phyloP scores from a whole-genome alignment of 1,140 invertebrate genomes.

The Alviniconcha marisindica region DNA sequence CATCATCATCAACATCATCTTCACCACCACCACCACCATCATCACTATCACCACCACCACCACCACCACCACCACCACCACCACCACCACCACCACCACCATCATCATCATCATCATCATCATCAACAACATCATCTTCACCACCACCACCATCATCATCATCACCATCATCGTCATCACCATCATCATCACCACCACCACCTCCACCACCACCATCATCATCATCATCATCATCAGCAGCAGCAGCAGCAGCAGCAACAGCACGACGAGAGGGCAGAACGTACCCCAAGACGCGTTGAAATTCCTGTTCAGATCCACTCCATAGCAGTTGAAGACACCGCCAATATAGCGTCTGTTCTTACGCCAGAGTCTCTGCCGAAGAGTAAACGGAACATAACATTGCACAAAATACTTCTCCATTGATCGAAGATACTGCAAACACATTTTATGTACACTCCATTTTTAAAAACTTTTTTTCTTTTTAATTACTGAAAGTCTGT shows the following conservation, averaged over 20 bases:
- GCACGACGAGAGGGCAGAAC: neutral
- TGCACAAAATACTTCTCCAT: no score
- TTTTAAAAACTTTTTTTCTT: no score
- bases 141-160: neutral
- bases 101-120: conserved; percentile 22
- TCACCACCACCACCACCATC: conserved; percentile 19
- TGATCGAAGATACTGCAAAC: no score
- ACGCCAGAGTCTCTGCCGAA: conserved; percentile 23
- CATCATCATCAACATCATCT: conserved; percentile 4
- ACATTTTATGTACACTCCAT: no score
- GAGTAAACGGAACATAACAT: no score
- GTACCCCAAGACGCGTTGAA: neutral
- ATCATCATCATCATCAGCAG: no score
- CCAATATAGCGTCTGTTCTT: conserved; percentile 4
- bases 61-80: conserved; percentile 8
- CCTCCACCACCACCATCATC: neutral
- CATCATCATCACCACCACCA: neutral
- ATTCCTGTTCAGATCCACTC: conserved; percentile 23
- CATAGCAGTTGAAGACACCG: neutral
- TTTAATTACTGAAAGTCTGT: no score
- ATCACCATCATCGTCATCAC: neutral
- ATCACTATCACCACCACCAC: neutral
- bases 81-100: neutral
- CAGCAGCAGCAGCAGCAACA: neutral
- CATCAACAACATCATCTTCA: neutral